Evolutionary conservation across 2,888 invertebrate species (phyloP).

Genomic region (Zootermopsis nevadensis): DNA sequence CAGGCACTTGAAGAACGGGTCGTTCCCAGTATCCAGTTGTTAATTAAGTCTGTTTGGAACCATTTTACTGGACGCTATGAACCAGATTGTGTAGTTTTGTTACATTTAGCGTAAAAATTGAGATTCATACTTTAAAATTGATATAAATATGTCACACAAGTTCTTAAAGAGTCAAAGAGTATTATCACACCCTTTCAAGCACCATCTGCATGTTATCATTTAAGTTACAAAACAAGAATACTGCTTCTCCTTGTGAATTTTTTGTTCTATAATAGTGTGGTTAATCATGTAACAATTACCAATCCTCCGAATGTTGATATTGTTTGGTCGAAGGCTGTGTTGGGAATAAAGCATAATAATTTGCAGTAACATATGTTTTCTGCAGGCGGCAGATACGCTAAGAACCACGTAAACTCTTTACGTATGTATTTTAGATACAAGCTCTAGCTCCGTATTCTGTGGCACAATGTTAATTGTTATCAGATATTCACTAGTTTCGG

Average conservation of each 20-base stretch:
- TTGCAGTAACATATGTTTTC: not conserved
- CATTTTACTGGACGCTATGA: too few species aligned
- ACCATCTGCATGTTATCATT: not conserved
- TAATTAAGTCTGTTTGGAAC: too few species aligned
- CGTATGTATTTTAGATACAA: not conserved
- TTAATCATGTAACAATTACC: too few species aligned
- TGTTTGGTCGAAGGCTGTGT: not conserved
- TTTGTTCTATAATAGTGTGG: not conserved
- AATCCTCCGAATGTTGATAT: too few species aligned
- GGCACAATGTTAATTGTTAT: not conserved
- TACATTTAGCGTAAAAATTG: too few species aligned
- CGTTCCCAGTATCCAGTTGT: too few species aligned
- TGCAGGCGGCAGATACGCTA: not conserved
- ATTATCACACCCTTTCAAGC: not conserved
- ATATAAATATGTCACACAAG: too few species aligned
- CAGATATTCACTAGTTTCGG: not conserved
- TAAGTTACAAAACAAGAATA: not conserved
- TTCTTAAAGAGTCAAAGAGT: too few species aligned
- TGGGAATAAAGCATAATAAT: slow-evolving; percentile 11
- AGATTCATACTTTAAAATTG: too few species aligned
- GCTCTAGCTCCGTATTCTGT: not conserved
- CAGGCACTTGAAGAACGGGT: too few species aligned
- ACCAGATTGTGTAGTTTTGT: too few species aligned
- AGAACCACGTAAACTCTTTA: not conserved
- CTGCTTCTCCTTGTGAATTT: not conserved